A percentile compares a stretch with the other conserved stretches of the same genome.
Evolutionary conservation across 2,888 invertebrate genomes (phyloP).

Genomic region (Dolichopus griseipennis): DNA sequence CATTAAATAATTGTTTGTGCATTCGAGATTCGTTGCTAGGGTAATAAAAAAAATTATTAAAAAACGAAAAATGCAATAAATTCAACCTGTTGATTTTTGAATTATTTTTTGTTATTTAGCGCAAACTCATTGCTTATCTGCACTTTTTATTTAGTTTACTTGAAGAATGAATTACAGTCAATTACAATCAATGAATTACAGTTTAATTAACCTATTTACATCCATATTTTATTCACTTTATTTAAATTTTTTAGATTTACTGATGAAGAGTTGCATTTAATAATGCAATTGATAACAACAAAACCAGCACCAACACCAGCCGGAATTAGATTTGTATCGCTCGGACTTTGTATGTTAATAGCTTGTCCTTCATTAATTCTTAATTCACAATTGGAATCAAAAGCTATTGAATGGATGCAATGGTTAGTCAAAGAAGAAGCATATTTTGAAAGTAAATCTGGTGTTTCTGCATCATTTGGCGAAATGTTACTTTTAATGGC

Average conservation of each 20-base stretch:
- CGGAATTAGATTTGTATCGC: constrained; percentile 84
- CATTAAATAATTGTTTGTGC: background rate
- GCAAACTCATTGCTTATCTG: too few relatives aligned
- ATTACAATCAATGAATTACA: too few relatives aligned
- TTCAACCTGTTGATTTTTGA: too few relatives aligned
- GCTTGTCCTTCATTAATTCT: constrained; percentile 82
- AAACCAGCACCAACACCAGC: constrained; percentile 84
- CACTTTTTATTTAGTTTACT: too few relatives aligned
- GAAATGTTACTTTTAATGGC: constrained; percentile 94
- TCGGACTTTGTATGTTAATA: constrained; percentile 88
- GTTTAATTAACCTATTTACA: too few relatives aligned
- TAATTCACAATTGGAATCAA: constrained; percentile 69
- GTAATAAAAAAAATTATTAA: background rate
- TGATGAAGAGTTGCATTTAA: constrained; percentile 80
- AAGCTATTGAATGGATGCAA: constrained; percentile 85
- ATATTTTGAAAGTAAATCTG: constrained; percentile 76
- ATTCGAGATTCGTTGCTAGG: background rate
- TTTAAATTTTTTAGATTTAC: constrained; percentile 52
- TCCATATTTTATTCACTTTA: too few relatives aligned
- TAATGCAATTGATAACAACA: constrained; percentile 77
- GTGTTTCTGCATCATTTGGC: constrained; percentile 81
- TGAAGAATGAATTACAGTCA: too few relatives aligned
- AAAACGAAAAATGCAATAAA: too few relatives aligned
- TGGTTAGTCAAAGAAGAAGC: constrained; percentile 88
- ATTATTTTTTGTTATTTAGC: too few relatives aligned